Conservation (phyloP, 2,113 vertebrate genomes). For the Cryptotis parvus region DNA sequence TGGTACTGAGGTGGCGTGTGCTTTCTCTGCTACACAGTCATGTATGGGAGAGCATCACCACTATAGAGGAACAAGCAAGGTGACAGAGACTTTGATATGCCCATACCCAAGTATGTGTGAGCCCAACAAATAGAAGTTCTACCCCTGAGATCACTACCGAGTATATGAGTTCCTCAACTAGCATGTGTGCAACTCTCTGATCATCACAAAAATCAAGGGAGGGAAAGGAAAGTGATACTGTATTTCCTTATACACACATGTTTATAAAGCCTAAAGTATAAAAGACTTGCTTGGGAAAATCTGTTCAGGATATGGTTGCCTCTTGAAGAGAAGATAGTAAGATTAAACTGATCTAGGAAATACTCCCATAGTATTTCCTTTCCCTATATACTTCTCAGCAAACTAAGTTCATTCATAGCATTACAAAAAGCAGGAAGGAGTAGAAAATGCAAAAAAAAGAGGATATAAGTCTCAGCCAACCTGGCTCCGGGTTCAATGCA, state of each 20-base stretch:
- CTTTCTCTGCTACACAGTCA: too few relatives aligned
- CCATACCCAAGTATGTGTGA: too few relatives aligned
- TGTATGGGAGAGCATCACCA: too few relatives aligned
- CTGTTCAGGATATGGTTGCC: not conserved
- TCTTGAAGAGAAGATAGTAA: not conserved
- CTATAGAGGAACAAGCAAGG: too few relatives aligned
- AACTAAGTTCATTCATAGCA: not conserved
- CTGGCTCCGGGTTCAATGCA: too few relatives aligned
- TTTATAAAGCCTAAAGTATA: not conserved
- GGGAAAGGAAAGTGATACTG: not conserved
- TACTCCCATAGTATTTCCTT: not conserved
- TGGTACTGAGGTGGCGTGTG: too few relatives aligned
- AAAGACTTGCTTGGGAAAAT: not conserved
- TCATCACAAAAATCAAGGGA: too few relatives aligned
- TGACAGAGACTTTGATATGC: too few relatives aligned
- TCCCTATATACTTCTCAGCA: conserved; percentile 18
- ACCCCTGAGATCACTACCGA: too few relatives aligned
- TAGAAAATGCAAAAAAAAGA: not conserved
- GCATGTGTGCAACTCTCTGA: too few relatives aligned
- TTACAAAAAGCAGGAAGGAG: conserved; percentile 14
- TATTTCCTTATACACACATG: not conserved
- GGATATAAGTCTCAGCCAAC: not conserved
- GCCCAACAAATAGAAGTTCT: too few relatives aligned
- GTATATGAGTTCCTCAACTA: too few relatives aligned
- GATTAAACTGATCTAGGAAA: not conserved